phyloP scores from a whole-genome alignment of 2,888 invertebrate species.

The Campoplex nolae region DNA sequence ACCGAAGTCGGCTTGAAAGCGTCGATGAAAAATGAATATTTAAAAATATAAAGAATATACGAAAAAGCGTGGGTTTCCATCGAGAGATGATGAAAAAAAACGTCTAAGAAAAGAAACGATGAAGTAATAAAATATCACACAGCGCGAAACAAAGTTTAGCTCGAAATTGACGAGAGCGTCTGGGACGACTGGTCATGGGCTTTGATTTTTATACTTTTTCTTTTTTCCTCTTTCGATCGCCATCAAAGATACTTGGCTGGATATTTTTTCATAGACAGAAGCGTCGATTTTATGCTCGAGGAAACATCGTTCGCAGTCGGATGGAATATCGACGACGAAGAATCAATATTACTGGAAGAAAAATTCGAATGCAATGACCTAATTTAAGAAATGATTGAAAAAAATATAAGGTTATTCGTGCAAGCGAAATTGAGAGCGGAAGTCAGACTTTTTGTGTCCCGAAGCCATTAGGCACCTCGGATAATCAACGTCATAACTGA shows the following conservation, averaged over 20 bases:
- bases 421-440: background rate
- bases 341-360: background rate
- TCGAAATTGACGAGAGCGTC: background rate
- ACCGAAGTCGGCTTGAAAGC: background rate
- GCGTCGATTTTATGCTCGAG: too few relatives aligned
- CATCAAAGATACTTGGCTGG: background rate
- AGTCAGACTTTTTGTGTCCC: background rate
- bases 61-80: background rate
- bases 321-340: background rate
- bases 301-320: background rate
- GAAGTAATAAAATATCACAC: slow-evolving; percentile 7
- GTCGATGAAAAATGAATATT: slow-evolving; percentile 29
- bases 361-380: background rate
- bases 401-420: background rate
- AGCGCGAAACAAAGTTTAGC: slow-evolving; percentile 20
- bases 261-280: slow-evolving; percentile 8
- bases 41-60: slow-evolving; percentile 6
- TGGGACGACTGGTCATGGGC: background rate
- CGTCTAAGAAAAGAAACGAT: background rate
- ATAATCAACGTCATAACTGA: background rate
- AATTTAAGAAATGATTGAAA: background rate
- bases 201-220: slow-evolving; percentile 2
- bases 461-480: background rate
- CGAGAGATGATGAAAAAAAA: background rate
- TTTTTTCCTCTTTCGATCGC: background rate